Percentiles rank a stretch among this genome's conserved stretches.
Evolutionary conservation across 2,888 invertebrate genomes (phyloP).

Genomic region (Vannuccia rotundouncinata): DNA sequence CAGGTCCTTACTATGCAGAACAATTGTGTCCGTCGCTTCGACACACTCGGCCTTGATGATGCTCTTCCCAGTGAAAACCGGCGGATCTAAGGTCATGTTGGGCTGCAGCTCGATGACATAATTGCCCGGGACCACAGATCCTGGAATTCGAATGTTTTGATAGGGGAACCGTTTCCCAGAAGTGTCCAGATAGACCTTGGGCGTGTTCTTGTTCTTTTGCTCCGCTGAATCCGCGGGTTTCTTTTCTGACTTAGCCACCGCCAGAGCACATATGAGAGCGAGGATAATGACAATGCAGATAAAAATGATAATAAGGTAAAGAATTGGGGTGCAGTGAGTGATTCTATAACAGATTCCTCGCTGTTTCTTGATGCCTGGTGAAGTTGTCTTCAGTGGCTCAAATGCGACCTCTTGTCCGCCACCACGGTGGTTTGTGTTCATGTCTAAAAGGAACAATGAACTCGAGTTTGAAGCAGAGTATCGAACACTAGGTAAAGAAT

Average conservation of each 20-base stretch:
- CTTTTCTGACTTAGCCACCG: not conserved
- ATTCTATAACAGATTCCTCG: not conserved
- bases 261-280: not conserved
- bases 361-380: not conserved
- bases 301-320: conserved; percentile 8
- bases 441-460: conserved; percentile 4
- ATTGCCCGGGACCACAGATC: not conserved
- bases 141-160: conserved; percentile 30
- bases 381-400: not conserved
- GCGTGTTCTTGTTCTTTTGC: not conserved
- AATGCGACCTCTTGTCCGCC: not conserved
- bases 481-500: not conserved
- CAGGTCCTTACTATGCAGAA: conserved; percentile 21
- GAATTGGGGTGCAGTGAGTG: conserved; percentile 13
- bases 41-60: not conserved
- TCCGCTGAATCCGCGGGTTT: not conserved
- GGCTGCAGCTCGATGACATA: conserved; percentile 29
- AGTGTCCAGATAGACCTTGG: conserved; percentile 5
- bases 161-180: conserved; percentile 15
- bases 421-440: conserved; percentile 11
- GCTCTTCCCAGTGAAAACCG: conserved; percentile 5
- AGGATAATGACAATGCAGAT: not conserved
- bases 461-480: conserved; percentile 1
- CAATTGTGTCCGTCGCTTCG: not conserved
- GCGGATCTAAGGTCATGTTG: not conserved